phyloP scores from a whole-genome alignment of 2,888 invertebrate genomes.

The Synergus japonicus region DNA sequence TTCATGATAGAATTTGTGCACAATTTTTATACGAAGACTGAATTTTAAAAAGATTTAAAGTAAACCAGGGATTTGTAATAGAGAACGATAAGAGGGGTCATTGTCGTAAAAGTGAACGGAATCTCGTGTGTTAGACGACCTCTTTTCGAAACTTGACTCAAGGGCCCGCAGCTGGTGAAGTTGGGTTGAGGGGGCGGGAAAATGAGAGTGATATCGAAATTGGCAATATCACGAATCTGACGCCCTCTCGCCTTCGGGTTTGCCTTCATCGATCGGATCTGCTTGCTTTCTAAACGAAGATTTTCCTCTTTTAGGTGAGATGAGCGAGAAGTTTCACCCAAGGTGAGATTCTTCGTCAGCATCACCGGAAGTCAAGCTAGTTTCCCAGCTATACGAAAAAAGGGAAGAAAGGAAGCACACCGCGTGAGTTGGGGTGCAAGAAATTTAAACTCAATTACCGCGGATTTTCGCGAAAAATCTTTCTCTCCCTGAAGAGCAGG shows the following conservation, averaged over 20 bases:
- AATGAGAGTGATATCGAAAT: conserved; percentile 43
- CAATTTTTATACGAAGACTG: neutral
- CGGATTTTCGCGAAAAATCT: conserved; percentile 34
- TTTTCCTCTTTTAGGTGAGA: neutral
- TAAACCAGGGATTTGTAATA: neutral
- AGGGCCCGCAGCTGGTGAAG: conserved; percentile 31
- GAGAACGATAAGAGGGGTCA: neutral
- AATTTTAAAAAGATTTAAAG: conserved; percentile 12
- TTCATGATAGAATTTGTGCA: neutral
- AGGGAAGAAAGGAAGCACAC: neutral
- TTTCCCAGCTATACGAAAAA: neutral
- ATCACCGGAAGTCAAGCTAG: conserved; percentile 29
- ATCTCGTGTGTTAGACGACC: conserved; percentile 35
- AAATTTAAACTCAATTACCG: conserved; percentile 36
- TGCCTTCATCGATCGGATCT: conserved; percentile 29
- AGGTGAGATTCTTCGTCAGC: conserved; percentile 13
- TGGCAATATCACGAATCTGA: conserved; percentile 41
- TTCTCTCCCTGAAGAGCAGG: conserved; percentile 9
- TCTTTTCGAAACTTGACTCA: conserved; percentile 37
- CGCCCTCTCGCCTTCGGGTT: conserved; percentile 30
- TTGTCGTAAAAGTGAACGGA: conserved; percentile 38
- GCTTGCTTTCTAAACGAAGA: conserved; percentile 6
- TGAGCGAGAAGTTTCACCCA: neutral
- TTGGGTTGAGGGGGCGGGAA: conserved; percentile 20
- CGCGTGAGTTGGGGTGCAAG: conserved; percentile 9